Conservation (phyloP, 2,113 vertebrate species). For the Notothenia coriiceps region DNA sequence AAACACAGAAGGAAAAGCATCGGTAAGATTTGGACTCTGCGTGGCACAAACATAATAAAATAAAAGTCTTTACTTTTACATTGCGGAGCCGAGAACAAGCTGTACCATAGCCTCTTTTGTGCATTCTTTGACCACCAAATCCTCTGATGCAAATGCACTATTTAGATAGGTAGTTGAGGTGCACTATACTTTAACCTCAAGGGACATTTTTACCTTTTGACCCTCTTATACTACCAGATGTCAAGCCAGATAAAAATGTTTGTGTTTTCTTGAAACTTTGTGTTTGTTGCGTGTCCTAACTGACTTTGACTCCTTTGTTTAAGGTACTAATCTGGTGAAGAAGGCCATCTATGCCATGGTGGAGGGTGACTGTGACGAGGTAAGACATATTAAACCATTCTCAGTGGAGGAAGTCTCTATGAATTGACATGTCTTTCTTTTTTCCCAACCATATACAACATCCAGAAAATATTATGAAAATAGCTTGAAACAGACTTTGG, state of each 20-base stretch:
- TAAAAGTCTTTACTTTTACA: neutral
- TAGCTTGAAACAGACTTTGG: neutral
- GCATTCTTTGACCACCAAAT: slow-evolving; percentile 32
- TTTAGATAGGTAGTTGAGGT: slow-evolving; percentile 28
- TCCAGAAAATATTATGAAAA: neutral
- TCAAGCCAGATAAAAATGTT: neutral
- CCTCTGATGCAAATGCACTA: slow-evolving; percentile 31
- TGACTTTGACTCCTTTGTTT: slow-evolving; percentile 61
- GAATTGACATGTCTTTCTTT: neutral
- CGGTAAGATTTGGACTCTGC: slow-evolving; percentile 85
- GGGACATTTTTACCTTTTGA: neutral
- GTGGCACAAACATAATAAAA: neutral
- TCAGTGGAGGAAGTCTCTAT: neutral
- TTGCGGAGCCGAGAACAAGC: neutral
- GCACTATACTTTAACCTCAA: neutral
- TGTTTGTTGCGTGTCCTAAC: neutral
- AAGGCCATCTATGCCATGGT: slow-evolving; percentile 99
- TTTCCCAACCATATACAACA: neutral
- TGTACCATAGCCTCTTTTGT: neutral
- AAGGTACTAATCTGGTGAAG: slow-evolving; percentile 99
- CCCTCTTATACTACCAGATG: neutral
- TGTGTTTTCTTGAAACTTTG: neutral
- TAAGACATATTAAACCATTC: slow-evolving; percentile 75
- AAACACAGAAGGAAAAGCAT: slow-evolving; percentile 99
- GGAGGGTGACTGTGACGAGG: slow-evolving; percentile 99